Base-by-base conservation (phyloP, 2,797 vertebrate genomes). In the Sternarchorhynchus goeldii region DNA sequence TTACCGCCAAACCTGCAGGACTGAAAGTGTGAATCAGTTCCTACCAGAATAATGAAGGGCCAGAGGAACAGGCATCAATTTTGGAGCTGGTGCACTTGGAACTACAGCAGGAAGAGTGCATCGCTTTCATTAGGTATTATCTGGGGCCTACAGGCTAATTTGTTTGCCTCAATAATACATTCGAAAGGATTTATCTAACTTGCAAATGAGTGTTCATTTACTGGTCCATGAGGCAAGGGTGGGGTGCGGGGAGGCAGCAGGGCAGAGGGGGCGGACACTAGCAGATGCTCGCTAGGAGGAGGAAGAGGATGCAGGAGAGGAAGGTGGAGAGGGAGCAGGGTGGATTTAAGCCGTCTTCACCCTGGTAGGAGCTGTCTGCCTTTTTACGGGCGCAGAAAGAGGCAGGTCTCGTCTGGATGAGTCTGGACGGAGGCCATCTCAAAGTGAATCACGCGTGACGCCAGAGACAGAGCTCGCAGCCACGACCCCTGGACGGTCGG, bases 151-250 rank as follows among this genome's bases (percentile, higher is more conserved):
- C 92, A 83, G 89, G 91, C 91, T 93, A 89, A 90, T 94, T 93
- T 93, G 92, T 93, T 92, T 93, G 92, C 92, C 93, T 94, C 93
- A 92, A 92, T 91, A 93, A 94, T 92, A 92, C 90, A 93, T 91
- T 94, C 93, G 45, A 91, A 90, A 92, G 89, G 91, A 89, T 92
- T 94, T 93, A 94, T 94, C 93, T 94, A 91, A 94, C 93, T 94
- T 94, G 93, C 94, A 94, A 93, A 94, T 92, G 93, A 87, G 86
- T 87, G 84, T 91, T 94, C 90, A 90, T 89, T 94, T 93, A 93
- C 91, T 89, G 89, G 90, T 91, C 91, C 88, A 90, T 88, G 88
- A 91, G 91, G 90, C 85, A 25, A 86, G 90, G 91, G 90, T 88
- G 91, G 85, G 89, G 88, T 63, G 50, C 76, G 88, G 45, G 72